Percentiles rank a stretch among this genome's conserved stretches.
These are phyloP conservation scores for Rhinopithecus roxellana DNA, from an alignment of 2,113 vertebrate genomes.

Conservation along the genomic window DNA sequence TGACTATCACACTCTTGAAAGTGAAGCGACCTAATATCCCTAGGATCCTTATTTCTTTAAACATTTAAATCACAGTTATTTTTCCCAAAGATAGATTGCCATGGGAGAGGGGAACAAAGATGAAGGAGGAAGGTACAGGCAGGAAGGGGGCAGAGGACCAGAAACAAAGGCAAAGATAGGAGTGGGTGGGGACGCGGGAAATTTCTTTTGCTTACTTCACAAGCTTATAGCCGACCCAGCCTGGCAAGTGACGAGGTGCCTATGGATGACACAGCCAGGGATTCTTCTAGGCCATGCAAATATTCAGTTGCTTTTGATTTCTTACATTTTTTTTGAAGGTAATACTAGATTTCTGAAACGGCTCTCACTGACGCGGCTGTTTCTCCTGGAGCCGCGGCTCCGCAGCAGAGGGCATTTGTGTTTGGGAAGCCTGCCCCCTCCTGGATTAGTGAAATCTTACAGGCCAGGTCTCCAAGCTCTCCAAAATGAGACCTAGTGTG, in stretches of 20 bases:
- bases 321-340: neutral
- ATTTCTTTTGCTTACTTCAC: neutral
- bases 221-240: neutral
- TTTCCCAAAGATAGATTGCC: neutral
- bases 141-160: neutral
- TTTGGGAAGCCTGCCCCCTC: constrained; percentile 71
- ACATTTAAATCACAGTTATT: neutral
- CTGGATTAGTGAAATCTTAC: constrained; percentile 60
- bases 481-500: neutral
- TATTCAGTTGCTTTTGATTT: neutral
- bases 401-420: neutral
- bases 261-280: neutral
- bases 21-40: neutral
- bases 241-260: neutral
- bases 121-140: neutral
- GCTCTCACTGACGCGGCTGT: neutral
- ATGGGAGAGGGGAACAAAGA: neutral
- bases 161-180: neutral
- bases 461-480: neutral
- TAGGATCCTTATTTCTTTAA: constrained; percentile 17
- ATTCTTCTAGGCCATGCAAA: neutral
- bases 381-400: neutral
- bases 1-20: neutral
- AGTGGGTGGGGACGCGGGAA: accelerated
- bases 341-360: neutral